A percentile compares a stretch with the other conserved stretches of the same genome.
Conservation (phyloP, 2,113 vertebrate genomes). For the Mustelus asterias region DNA sequence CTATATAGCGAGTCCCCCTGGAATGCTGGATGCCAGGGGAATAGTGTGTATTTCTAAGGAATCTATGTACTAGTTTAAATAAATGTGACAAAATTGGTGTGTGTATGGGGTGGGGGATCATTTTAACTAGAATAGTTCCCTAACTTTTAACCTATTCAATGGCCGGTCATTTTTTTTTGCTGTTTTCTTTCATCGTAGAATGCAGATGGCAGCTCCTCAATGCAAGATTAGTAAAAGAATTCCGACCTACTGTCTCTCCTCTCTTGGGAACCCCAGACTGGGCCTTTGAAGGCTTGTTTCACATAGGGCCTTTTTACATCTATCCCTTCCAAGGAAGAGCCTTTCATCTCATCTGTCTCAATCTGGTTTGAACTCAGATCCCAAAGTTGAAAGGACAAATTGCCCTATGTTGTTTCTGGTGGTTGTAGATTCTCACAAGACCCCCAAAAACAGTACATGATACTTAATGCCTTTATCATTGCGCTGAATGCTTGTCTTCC, state of each 20-base stretch:
- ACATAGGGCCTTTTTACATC: not conserved
- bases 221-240: not conserved
- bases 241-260: too few species aligned
- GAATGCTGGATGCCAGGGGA: not conserved
- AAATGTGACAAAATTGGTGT: not conserved
- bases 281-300: not conserved
- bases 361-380: not conserved
- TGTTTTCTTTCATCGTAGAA: not conserved
- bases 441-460: not conserved
- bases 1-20: not conserved
- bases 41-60: not conserved
- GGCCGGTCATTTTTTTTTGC: not conserved
- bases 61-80: not conserved
- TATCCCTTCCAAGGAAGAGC: not conserved
- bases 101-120: not conserved
- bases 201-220: not conserved
- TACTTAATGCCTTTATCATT: not conserved
- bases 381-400: constrained; percentile 16
- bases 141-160: not conserved
- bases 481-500: not conserved
- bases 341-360: not conserved
- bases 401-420: not conserved
- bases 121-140: not conserved
- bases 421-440: not conserved
- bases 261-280: not conserved